Percentiles rank a stretch among this genome's conserved stretches.
Conservation (phyloP, 2,113 vertebrate species). For the Plotosus lineatus region DNA sequence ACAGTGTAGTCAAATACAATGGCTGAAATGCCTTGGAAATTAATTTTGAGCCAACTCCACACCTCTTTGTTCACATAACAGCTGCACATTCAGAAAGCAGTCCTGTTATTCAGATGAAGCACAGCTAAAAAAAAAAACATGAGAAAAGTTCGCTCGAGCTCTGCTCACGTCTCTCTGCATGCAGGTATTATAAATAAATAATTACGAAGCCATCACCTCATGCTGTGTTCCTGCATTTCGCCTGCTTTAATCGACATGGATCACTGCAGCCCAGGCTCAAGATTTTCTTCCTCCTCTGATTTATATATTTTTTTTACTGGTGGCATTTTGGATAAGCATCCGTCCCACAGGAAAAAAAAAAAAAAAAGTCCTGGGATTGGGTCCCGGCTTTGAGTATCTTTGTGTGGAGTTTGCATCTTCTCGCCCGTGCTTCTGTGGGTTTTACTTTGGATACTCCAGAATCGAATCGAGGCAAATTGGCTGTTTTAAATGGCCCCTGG, state of each 20-base stretch:
- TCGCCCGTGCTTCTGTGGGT: no score
- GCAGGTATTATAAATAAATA: neutral
- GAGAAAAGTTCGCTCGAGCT: neutral
- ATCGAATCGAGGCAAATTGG: no score
- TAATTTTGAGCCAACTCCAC: slow-evolving; percentile 1
- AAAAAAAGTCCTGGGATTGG: no score
- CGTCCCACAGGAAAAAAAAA: no score
- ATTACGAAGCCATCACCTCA: neutral
- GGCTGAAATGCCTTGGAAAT: slow-evolving; percentile 5
- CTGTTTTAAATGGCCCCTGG: no score
- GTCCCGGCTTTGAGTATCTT: no score
- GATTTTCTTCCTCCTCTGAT: neutral
- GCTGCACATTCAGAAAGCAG: slow-evolving; percentile 20
- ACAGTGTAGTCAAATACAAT: neutral
- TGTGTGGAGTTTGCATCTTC: no score
- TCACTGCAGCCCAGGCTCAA: neutral
- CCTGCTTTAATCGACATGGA: neutral
- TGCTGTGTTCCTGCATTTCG: neutral
- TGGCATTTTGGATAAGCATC: no score
- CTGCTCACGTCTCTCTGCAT: neutral
- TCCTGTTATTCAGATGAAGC: neutral
- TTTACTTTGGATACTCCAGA: no score
- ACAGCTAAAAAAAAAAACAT: neutral
- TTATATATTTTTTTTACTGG: no score
- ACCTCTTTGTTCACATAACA: slow-evolving; percentile 15